Base-by-base conservation (phyloP, 2,797 vertebrate genomes). In the Mormyrops attenuatus region DNA sequence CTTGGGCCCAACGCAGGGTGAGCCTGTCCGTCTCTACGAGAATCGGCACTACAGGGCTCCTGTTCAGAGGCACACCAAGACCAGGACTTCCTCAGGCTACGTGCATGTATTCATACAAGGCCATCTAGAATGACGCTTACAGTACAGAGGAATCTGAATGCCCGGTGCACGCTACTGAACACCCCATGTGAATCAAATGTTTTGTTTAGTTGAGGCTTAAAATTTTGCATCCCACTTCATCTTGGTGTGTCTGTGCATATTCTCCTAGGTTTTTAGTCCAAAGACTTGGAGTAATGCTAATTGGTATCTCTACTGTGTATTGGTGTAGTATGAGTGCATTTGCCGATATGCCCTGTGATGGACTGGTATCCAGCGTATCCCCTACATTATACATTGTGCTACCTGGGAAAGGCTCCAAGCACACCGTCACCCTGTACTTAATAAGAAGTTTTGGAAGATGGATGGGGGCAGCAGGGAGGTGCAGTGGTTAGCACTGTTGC, bases 1-100 rank as follows among this genome's bases (percentile, higher is more conserved):
- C 88, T 26, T 90, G 6, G 0, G 69, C 20, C 87, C 92, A 50
- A 34, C 88, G n/a, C 90, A 90, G 22, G 94, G 94, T 94, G 93
- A 38, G 22, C 1, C 0, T 44, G 82, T 89, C 69, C 17, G 52
- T 50, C 60, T 44, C n/a, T 13, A 1, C 13, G 2, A 15, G 22
- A 13, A 77, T 13, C 22, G 15, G 6, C 34, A 20, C 88, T 22
- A n/a, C 26, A 4, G 17, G 3, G 2, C 41, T 5, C 1, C 1
- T 34, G 26, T 34, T 69, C 9, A 69, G 66, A 13, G 4, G 9
- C 0, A 15, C 26, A 69, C 4, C 22, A 34, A 69, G 66, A 30
- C 26, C 30, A 69, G 26, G 63, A 26, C 63, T 13, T 66, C 63
- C 34, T 34, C 34, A 38, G 66, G 5, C 5, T 73, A 30, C 60